Evolutionary conservation across 2,797 vertebrate genomes (phyloP).

Genomic region (Myotis planiceps): DNA sequence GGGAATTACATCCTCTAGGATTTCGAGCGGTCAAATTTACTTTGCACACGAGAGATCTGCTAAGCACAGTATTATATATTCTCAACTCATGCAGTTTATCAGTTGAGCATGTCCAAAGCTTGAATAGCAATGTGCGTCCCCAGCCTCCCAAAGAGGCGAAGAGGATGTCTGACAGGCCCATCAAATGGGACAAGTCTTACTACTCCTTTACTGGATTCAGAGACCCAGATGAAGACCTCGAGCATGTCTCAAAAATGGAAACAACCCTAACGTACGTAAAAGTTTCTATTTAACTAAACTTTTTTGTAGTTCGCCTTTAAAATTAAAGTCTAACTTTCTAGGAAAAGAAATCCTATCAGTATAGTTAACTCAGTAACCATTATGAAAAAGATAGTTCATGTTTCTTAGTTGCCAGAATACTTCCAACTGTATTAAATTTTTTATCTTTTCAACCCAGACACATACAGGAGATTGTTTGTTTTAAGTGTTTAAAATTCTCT

Average conservation of each 20-base stretch:
- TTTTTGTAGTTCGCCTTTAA: neutral
- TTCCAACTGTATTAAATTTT: neutral
- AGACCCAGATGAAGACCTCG: conserved; percentile 95
- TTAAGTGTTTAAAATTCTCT: neutral
- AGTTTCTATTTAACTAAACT: conserved; percentile 33
- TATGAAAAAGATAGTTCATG: neutral
- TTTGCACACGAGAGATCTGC: conserved; percentile 92
- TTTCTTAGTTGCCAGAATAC: conserved; percentile 5
- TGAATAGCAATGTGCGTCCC: conserved; percentile 74
- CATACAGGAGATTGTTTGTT: neutral
- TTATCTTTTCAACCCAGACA: neutral
- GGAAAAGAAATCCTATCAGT: neutral
- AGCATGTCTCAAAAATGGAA: conserved; percentile 91
- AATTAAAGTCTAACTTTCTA: neutral
- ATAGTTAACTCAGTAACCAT: neutral
- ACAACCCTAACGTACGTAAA: conserved; percentile 91
- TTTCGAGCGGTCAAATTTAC: conserved; percentile 96
- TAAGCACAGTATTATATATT: conserved; percentile 94
- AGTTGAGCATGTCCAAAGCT: conserved; percentile 91
- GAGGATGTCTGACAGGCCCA: conserved; percentile 90
- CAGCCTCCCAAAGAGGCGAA: conserved; percentile 79
- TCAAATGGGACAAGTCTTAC: conserved; percentile 97
- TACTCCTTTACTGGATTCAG: conserved; percentile 96
- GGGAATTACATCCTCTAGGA: conserved; percentile 87
- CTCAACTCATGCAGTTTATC: conserved; percentile 96